Evolutionary conservation across 2,797 vertebrate genomes (phyloP), one percentile per base, ranked within the genome.

Genomic region (Harpagifer antarcticus): DNA sequence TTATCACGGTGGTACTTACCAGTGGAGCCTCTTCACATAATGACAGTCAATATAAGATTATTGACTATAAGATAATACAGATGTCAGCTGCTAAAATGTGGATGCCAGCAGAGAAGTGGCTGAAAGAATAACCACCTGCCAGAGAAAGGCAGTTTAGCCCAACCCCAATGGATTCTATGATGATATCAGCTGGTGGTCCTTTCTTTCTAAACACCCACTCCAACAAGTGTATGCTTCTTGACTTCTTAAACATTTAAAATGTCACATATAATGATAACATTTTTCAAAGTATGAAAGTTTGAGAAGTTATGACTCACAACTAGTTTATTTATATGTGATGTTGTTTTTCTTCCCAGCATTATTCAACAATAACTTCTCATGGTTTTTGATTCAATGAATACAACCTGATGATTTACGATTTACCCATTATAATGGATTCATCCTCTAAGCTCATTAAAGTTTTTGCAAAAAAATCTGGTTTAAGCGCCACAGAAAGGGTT

Each of bases 11-110:
- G 19, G 62, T 19, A 57, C 56, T 43, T 33, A 53, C 9, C 37
- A 47, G 31, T 27, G 15, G 13, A 61, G 55, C 31, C 67, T 43
- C n/a, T 50, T 65, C 53, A 54, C 20, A 48, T 4, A 27, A 8
- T 10, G n/a, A 44, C 14, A 27, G 31, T 14, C 40, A 56, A 57
- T 47, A 59, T 37, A 37, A 9, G 33, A 37, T 54, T 48, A 40
- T 63, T 68, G 44, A 57, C 44, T 45, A 31, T 57, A 49, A 63
- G 15, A 20, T 73, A 42, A 69, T 72, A 31, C 44, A 52, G 16
- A 3, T 59, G 48, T 59, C 20, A 65, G 68, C 55, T 42, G 55
- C 27, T 63, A 5, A 72, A 50, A 57, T 50, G 17, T 72, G 16
- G 12, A 20, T 44, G 19, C 9, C 40, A 31, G 27, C 43, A 49